Percentiles rank a stretch among this genome's conserved stretches.
These are phyloP conservation scores for Bombus turneri DNA, from an alignment of 1,140 invertebrate species.

Conservation along the genomic window DNA sequence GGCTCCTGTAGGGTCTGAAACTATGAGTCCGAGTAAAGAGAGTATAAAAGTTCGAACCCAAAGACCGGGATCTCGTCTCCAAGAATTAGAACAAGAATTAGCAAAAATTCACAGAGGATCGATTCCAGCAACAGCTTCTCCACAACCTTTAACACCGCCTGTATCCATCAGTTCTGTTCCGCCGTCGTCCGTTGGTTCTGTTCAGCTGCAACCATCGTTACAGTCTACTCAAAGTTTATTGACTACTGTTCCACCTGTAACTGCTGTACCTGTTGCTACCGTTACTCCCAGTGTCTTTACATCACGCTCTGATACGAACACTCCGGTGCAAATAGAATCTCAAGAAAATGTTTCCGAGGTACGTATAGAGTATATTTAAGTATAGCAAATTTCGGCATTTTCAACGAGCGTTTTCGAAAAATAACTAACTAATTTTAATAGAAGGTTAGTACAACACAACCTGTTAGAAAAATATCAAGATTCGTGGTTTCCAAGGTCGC, in stretches of 20 bases:
- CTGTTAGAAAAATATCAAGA: slow-evolving; percentile 81
- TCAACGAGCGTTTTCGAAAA: slow-evolving; percentile 1
- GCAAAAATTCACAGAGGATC: slow-evolving; percentile 78
- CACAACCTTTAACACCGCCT: slow-evolving; percentile 73
- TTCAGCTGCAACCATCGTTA: slow-evolving; percentile 55
- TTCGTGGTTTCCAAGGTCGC: slow-evolving; percentile 83
- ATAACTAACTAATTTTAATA: slow-evolving; percentile 54
- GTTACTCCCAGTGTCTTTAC: slow-evolving; percentile 71
- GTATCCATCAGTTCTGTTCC: slow-evolving; percentile 51
- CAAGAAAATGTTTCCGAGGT: slow-evolving; percentile 74
- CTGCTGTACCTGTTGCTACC: slow-evolving; percentile 70
- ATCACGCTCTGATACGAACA: slow-evolving; percentile 70
- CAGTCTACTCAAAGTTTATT: slow-evolving; percentile 68
- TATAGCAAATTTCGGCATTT: neutral
- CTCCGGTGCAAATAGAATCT: slow-evolving; percentile 71
- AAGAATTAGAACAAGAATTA: slow-evolving; percentile 80
- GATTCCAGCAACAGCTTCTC: slow-evolving; percentile 68
- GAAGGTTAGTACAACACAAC: slow-evolving; percentile 68
- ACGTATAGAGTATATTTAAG: slow-evolving; percentile 33
- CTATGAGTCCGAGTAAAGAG: slow-evolving; percentile 80
- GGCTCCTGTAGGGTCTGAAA: slow-evolving; percentile 66
- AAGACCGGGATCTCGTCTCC: slow-evolving; percentile 77
- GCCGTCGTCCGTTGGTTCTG: slow-evolving; percentile 41
- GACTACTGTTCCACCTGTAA: slow-evolving; percentile 69
- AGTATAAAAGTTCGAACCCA: slow-evolving; percentile 72